Evolutionary conservation across 2,113 vertebrate species (phyloP), one percentile per base, ranked within the genome.

Genomic region (Zeus faber): DNA sequence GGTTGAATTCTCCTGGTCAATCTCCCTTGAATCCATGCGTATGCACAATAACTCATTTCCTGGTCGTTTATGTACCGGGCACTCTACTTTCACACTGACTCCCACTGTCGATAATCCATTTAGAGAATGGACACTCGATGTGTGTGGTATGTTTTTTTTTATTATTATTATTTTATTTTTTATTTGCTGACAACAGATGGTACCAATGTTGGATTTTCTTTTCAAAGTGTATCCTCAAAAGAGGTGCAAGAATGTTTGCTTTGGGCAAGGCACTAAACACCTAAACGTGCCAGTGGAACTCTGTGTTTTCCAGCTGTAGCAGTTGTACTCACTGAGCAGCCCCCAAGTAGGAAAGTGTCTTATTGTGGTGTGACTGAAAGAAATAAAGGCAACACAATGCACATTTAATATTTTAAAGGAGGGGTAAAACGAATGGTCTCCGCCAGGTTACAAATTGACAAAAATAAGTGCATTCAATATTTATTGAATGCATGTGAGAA

Each of bases 21-120:
- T 58, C 55, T 24, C 21, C 22, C 43, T 13, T 16, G 26, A 72
- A 33, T 50, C 54, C 23, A 24, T 58, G 21, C 27, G 44, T 26
- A 63, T 29, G 40, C 51, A 54, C 39, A 67, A 39, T 14, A 79
- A 70, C 31, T 44, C 9, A 70, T 63, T 74, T 74, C 58, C 55
- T 48, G 33, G 58, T 67, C 1, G 6, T 33, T 58, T 50, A 39
- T 67, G 31, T 65, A 29, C 16, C 46, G 49, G 58, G 7, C 67
- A 61, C 18, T 54, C 56, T 61, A 58, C 51, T 70, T 69, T 65
- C 50, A 62, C 49, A 40, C 53, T 55, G 45, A 37, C 40, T 66
- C 45, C 24, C 31, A 45, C 7, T 59, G 58, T 7, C 26, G 45
- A 29, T 69, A 61, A 71, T 63, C 51, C 35, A 50, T 69, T 62